Conservation (phyloP, 2,113 vertebrate species). For the Platysteira castanea region DNA sequence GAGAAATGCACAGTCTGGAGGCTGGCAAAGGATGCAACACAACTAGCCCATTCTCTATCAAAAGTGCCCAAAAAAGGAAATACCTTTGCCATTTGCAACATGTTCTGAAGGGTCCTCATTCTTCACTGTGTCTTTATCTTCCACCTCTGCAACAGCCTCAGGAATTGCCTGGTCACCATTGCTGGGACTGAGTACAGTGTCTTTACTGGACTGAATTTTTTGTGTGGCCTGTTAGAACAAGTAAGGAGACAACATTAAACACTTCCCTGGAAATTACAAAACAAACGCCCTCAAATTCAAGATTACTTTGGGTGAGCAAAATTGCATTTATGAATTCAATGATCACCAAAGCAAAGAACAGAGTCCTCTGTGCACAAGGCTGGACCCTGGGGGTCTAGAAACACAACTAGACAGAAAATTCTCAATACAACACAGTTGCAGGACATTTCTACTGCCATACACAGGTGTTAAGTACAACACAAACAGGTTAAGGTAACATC, state of each 20-base stretch:
- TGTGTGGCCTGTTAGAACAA: conserved; percentile 44
- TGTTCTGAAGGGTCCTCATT: conserved; percentile 73
- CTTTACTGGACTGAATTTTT: conserved; percentile 58
- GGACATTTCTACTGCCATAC: accelerated
- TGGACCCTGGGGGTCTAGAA: not conserved
- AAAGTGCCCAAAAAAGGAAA: not conserved
- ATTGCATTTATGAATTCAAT: not conserved
- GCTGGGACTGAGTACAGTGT: conserved; percentile 25
- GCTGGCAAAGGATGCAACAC: not conserved
- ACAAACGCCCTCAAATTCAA: not conserved
- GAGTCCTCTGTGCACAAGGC: not conserved
- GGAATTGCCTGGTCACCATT: not conserved
- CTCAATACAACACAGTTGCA: not conserved
- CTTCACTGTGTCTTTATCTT: conserved; percentile 24
- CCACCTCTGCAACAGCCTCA: conserved; percentile 26
- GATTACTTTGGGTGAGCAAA: not conserved
- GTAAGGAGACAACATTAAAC: not conserved
- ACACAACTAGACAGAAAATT: not conserved
- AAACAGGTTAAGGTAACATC: not conserved
- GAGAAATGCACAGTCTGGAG: not conserved
- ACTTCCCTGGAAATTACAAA: not conserved
- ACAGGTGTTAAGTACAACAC: accelerated
- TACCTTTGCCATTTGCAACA: conserved; percentile 70
- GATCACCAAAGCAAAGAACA: not conserved
- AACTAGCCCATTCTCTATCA: not conserved